Evolutionary conservation across 2,888 invertebrate genomes (phyloP).

Genomic region (Rhingia campestris): DNA sequence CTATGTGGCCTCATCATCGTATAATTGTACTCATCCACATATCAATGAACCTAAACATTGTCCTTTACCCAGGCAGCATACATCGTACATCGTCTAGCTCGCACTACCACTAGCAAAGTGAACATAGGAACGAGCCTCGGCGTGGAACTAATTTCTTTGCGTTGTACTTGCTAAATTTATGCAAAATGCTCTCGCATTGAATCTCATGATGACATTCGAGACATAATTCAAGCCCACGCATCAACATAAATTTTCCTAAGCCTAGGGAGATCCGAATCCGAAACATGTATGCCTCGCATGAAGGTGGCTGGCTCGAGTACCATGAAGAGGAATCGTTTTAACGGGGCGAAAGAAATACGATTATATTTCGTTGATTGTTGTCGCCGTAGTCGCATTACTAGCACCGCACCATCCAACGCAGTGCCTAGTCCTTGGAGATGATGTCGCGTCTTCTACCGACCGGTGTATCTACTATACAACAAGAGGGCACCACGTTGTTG

Average conservation of each 20-base stretch:
- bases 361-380: slow-evolving; percentile 74
- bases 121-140: slow-evolving; percentile 43
- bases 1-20: slow-evolving; percentile 46
- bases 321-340: slow-evolving; percentile 43
- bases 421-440: slow-evolving; percentile 59
- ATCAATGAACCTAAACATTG: slow-evolving; percentile 66
- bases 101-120: slow-evolving; percentile 3
- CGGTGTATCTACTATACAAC: slow-evolving; percentile 41
- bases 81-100: slow-evolving; percentile 36
- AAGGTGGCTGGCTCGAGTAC: slow-evolving; percentile 60
- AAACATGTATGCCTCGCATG: slow-evolving; percentile 64
- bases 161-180: slow-evolving; percentile 79
- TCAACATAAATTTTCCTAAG: slow-evolving; percentile 75
- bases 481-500: slow-evolving; percentile 66
- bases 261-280: slow-evolving; percentile 55
- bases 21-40: slow-evolving; percentile 65
- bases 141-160: slow-evolving; percentile 73
- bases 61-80: slow-evolving; percentile 53
- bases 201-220: slow-evolving; percentile 83
- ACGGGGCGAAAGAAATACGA: slow-evolving; percentile 71
- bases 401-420: slow-evolving; percentile 19
- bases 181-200: slow-evolving; percentile 83
- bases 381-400: slow-evolving; percentile 72
- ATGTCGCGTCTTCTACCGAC: slow-evolving; percentile 56
- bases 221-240: slow-evolving; percentile 83